Conservation (phyloP, 2,888 invertebrate species). For the Drosophila ezoana region DNA sequence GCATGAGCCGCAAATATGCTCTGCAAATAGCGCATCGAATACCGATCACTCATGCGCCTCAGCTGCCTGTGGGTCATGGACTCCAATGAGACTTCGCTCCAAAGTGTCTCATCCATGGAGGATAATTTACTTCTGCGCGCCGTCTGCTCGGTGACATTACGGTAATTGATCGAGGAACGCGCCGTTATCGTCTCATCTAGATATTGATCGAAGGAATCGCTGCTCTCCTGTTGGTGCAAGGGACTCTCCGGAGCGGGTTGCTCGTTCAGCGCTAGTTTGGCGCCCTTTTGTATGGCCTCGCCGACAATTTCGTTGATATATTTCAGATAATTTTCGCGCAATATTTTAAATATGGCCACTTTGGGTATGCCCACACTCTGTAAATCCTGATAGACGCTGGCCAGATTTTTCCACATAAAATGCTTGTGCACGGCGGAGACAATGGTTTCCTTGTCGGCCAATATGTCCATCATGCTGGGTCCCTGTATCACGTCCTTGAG, state of each 20-base stretch:
- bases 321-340: constrained; percentile 41
- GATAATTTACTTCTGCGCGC: not conserved
- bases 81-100: not conserved
- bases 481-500: constrained; percentile 26
- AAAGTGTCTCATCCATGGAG: too few species aligned
- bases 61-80: not conserved
- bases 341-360: not conserved
- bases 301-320: constrained; percentile 21
- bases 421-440: constrained; percentile 34
- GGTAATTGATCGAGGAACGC: not conserved
- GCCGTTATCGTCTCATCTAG: not conserved
- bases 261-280: not conserved
- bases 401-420: constrained; percentile 49
- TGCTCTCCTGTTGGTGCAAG: accelerated
- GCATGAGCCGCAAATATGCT: constrained; percentile 27
- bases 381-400: constrained; percentile 33
- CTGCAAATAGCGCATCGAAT: constrained; percentile 28
- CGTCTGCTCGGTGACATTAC: not conserved
- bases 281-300: constrained; percentile 7
- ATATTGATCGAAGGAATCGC: not conserved
- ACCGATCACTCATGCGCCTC: constrained; percentile 11
- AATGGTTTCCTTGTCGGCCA: not conserved
- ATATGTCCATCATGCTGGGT: constrained; percentile 19
- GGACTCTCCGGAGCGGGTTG: accelerated
- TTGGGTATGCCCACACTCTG: not conserved